Base-by-base conservation (phyloP, 1,140 invertebrate species). In the Potamilus streckersoni region DNA sequence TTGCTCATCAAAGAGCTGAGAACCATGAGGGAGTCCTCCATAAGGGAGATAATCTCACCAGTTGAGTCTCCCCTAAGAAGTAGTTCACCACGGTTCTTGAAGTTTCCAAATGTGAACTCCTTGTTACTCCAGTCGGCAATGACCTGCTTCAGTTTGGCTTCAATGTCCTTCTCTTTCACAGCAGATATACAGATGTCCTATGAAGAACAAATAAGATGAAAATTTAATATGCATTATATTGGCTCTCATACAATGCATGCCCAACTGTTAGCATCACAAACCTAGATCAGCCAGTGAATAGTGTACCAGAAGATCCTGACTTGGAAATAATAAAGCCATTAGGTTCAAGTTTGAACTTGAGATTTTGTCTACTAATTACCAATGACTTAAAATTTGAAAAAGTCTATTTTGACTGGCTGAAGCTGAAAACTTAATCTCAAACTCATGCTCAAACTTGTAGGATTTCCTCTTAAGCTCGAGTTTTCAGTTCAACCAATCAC, bases 161-260 rank as follows among this genome's bases (percentile, higher is more conserved):
- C 97, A 80, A 98, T 99, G 86, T 99, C 97, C 84, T 97, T 96
- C 88, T 99, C 97, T 91, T 98, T 98, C 93, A 98, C 96, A 0
- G 97, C 97, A 56, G 96, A 98, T 87, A 98, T 98, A 89, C 97
- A 99, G 85, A 98, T 97, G 87, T 99, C 97, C 92, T 94, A 84
- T 0, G 76, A 67, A 49, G 19, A 55, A 70, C 64, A 16, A 73
- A 55, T 38, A 23, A 19, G 12, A n/a, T 16, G 38, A 55, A 38
- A 8, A 68, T 60, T 64, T 56, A 58, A 56, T 8, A 23, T 14
- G 4, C 38, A 23, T 19, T 23, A 66, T 66, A 38, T 8, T 27
- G 23, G 16, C 16, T 61, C 17, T 31, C 27, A 31, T 49, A 49
- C 38, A 49, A 49, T 49, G 38, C 38, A 49, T 49, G 11, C 38